A percentile compares a stretch with the other conserved stretches of the same genome.
phyloP scores from a whole-genome alignment of 92 coral and sea anemone species.

The Pocillopora grandis region DNA sequence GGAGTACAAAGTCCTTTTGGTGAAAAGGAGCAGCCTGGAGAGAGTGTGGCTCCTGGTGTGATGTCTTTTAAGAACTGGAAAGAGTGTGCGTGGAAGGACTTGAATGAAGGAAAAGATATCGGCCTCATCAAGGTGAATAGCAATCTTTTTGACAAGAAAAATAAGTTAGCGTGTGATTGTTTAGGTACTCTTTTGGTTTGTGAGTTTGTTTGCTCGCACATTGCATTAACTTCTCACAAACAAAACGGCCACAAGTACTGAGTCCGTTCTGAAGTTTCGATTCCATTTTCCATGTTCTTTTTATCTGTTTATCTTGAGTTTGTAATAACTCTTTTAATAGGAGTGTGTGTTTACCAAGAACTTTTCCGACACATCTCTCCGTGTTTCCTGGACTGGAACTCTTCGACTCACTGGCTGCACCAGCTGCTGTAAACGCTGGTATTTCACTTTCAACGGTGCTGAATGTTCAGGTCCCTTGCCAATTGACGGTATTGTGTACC shows the following conservation, averaged over 20 bases:
- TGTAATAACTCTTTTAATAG: neutral
- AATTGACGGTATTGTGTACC: conserved; percentile 38
- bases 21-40: neutral
- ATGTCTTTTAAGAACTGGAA: neutral
- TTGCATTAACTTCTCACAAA: too few species aligned
- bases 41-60: neutral
- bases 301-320: neutral
- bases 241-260: too few species aligned
- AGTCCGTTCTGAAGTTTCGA: too few species aligned
- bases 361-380: neutral
- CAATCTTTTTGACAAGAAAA: too few species aligned
- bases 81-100: neutral
- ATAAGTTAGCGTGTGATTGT: too few species aligned
- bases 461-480: conserved; percentile 21
- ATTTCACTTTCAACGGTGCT: conserved; percentile 4
- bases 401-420: neutral
- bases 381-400: conserved; percentile 2
- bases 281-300: neutral
- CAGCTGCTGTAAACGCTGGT: neutral
- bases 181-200: too few species aligned
- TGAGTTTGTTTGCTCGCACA: too few species aligned
- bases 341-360: neutral
- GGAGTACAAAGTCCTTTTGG: neutral
- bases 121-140: neutral
- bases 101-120: neutral